Conservation (phyloP, 1,140 invertebrate species). For the Sminthurides bifidus region DNA sequence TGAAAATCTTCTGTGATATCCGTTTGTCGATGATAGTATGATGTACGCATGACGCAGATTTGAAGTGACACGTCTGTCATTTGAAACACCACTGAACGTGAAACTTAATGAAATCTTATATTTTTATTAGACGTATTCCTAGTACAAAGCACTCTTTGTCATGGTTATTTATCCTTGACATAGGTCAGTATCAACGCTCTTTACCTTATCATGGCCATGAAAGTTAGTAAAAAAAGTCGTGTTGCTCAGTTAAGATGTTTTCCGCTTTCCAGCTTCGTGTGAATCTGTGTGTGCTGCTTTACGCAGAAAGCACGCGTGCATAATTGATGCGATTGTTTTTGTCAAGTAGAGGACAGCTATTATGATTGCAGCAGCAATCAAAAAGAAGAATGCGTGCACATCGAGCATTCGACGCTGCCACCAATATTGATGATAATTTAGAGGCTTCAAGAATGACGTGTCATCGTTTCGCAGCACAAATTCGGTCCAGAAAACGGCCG, state of each 20-base stretch:
- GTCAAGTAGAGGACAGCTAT: background rate
- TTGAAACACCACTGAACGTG: too few species aligned
- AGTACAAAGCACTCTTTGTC: too few species aligned
- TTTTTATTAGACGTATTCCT: too few species aligned
- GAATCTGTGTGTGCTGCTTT: background rate
- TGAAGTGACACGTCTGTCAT: too few species aligned
- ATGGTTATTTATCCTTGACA: too few species aligned
- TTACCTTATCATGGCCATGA: background rate
- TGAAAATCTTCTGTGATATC: too few species aligned
- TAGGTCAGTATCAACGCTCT: too few species aligned
- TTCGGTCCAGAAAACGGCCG: conserved; percentile 18
- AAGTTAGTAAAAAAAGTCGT: background rate
- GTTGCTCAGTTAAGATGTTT: background rate
- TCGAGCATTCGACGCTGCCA: conserved; percentile 4
- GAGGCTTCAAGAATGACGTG: conserved; percentile 4
- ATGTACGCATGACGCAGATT: too few species aligned
- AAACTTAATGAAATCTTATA: too few species aligned
- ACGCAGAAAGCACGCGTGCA: background rate
- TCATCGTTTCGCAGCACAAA: conserved; percentile 28
- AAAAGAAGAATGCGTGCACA: background rate
- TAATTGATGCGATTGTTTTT: background rate
- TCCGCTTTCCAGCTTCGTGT: background rate
- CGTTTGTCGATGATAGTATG: too few species aligned
- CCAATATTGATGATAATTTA: conserved; percentile 5
- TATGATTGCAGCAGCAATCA: background rate